Percentiles rank a stretch among this genome's conserved stretches.
These are phyloP conservation scores for Rana temporaria DNA, from an alignment of 2,113 vertebrate genomes.

Conservation along the genomic window DNA sequence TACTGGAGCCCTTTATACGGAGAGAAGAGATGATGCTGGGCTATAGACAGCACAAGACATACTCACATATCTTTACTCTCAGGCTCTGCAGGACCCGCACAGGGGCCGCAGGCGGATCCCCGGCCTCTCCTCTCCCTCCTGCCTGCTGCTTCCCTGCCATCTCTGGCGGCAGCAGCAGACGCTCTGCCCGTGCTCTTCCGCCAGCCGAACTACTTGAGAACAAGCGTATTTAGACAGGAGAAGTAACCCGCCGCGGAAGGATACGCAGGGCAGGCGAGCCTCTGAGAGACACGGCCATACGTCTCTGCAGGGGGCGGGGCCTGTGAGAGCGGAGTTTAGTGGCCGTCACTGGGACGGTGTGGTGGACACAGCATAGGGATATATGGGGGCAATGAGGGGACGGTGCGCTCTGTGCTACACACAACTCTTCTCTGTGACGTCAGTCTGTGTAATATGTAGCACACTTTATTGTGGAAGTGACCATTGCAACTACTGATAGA, in stretches of 20 bases:
- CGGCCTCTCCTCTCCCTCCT: not conserved
- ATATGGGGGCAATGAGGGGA: too few relatives aligned
- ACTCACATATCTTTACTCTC: constrained; percentile 89
- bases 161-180: constrained; percentile 29
- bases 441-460: too few relatives aligned
- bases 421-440: too few relatives aligned
- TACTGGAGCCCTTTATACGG: not conserved
- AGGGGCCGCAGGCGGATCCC: constrained; percentile 47
- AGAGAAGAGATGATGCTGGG: not conserved
- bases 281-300: not conserved
- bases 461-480: too few relatives aligned
- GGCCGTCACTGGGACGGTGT: not conserved
- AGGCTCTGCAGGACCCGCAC: constrained; percentile 85
- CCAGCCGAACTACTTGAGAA: constrained; percentile 27
- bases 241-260: constrained; percentile 9
- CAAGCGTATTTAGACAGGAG: constrained; percentile 1
- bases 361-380: too few relatives aligned
- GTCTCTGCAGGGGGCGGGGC: constrained; percentile 25
- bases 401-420: too few relatives aligned
- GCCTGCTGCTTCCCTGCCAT: constrained; percentile 30
- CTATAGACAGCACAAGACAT: not conserved
- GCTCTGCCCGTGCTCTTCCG: not conserved
- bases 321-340: not conserved
- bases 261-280: not conserved
- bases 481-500: too few relatives aligned